Evolutionary conservation across 2,113 vertebrate genomes (phyloP).

Genomic region (Tympanuchus pallidicinctus): DNA sequence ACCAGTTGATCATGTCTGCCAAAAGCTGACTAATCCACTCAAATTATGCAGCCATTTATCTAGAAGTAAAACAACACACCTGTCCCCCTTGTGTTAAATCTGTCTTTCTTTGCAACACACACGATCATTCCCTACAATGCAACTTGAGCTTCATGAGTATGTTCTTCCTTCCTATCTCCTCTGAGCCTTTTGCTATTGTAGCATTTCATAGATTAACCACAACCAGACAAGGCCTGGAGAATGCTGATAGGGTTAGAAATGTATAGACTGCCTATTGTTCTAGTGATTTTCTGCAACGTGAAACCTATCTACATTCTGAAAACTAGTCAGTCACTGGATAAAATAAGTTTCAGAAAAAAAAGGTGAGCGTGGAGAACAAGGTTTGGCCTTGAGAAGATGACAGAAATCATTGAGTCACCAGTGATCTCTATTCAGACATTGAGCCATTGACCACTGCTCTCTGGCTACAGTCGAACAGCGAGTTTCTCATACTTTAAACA

Average conservation of each 20-base stretch:
- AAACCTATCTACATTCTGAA: neutral
- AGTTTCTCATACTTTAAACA: too few species aligned
- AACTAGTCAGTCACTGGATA: neutral
- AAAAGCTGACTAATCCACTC: neutral
- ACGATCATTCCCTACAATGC: neutral
- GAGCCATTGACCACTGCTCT: too few species aligned
- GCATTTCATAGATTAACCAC: neutral
- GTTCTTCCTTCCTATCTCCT: neutral
- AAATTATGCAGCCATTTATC: neutral
- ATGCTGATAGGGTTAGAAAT: neutral
- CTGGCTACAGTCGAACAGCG: too few species aligned
- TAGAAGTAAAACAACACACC: neutral
- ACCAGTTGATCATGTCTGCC: neutral
- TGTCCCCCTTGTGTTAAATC: neutral
- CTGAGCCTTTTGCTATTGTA: neutral
- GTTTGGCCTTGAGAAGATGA: neutral
- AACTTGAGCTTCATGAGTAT: neutral
- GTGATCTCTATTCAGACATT: too few species aligned
- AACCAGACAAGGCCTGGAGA: neutral
- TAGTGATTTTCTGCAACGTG: neutral
- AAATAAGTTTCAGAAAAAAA: neutral
- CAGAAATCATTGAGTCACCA: neutral
- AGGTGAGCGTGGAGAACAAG: neutral
- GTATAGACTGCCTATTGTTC: neutral
- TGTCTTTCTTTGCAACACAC: neutral